These are phyloP conservation scores for Adrianichthys oophorus DNA, from an alignment of 2,797 vertebrate species.

Conservation along the genomic window DNA sequence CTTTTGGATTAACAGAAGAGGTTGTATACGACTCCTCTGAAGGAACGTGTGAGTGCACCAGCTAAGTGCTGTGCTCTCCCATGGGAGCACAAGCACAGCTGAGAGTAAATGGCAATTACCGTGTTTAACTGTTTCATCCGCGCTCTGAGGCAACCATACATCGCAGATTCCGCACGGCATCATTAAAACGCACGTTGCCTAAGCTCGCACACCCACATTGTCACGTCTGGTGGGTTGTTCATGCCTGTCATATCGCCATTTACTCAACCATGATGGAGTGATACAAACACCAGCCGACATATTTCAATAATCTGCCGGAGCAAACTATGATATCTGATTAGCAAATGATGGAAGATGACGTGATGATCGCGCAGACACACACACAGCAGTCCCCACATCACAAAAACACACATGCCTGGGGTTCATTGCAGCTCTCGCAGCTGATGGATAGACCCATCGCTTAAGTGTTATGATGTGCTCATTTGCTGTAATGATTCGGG, in stretches of 20 bases:
- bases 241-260: conserved; percentile 70
- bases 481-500: conserved; percentile 1
- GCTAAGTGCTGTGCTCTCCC: conserved; percentile 52
- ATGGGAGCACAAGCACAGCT: conserved; percentile 61
- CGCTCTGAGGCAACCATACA: conserved; percentile 62
- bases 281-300: conserved; percentile 60
- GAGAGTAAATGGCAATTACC: conserved; percentile 76
- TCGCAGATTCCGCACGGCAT: conserved; percentile 58
- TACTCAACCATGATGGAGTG: conserved; percentile 62
- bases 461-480: conserved; percentile 14
- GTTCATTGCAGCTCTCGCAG: conserved; percentile 12
- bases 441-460: conserved; percentile 41
- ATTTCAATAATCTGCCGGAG: conserved; percentile 59
- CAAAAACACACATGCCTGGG: conserved; percentile 1
- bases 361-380: conserved; percentile 4
- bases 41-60: conserved; percentile 27
- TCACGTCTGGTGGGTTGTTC: conserved; percentile 51
- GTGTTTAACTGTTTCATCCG: conserved; percentile 71
- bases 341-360: conserved; percentile 44
- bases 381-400: conserved; percentile 1
- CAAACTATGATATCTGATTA: conserved; percentile 67
- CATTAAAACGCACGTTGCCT: conserved; percentile 54
- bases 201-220: conserved; percentile 20
- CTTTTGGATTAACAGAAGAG: too few species aligned
- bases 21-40: conserved; percentile 6